Base-by-base conservation (phyloP, 2,888 invertebrate species). In the Ischnura elegans region DNA sequence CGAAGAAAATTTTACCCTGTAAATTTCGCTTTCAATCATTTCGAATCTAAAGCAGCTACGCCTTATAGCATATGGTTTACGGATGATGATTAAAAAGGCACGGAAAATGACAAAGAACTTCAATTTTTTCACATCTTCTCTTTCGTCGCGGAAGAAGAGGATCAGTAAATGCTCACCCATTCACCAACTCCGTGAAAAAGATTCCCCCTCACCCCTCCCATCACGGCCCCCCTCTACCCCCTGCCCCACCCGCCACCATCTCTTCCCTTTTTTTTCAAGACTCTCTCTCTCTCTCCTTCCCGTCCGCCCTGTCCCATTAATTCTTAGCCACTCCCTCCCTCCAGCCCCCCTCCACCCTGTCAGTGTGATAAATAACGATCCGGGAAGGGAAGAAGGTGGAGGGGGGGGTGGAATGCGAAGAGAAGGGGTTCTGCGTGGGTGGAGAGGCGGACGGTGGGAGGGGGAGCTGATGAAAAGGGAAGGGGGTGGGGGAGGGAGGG, bases 361-460 rank as follows among this genome's bases (percentile, higher is more conserved):
- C 90, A 90, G 90, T 43, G 90, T 90, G 90, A 90, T 90, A 90
- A 90, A 90, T 90, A 90, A 90, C 90, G 90, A 90, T 55, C 87
- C 29, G 55, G 21, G 90, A 51, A 43, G 61, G 90, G n/a, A 43
- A 43, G 29, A 13, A n/a, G 8, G 16, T 10, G n/a, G 5, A 43
- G 90, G 55, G 61, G 90, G 43, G 43, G 43, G 86, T 43, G 43
- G 5, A 25, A 25, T 25, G 43, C 5, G 25, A 42, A 5, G 45
- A 21, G 45, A 46, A 36, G 10, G 25, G 76, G 36, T 8, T 2
- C 25, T 55, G 61, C 42, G 61, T 25, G 61, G 90, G 61, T n/a
- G 61, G 43, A 43, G 61, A 43, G 25, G n/a, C n/a, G n/a, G 13
- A 55, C 36, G 19, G 43, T 21, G 85, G 45, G 85, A 16, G 85